These are phyloP conservation scores for Gila robusta DNA, from an alignment of 2,797 vertebrate species.

Conservation along the genomic window DNA sequence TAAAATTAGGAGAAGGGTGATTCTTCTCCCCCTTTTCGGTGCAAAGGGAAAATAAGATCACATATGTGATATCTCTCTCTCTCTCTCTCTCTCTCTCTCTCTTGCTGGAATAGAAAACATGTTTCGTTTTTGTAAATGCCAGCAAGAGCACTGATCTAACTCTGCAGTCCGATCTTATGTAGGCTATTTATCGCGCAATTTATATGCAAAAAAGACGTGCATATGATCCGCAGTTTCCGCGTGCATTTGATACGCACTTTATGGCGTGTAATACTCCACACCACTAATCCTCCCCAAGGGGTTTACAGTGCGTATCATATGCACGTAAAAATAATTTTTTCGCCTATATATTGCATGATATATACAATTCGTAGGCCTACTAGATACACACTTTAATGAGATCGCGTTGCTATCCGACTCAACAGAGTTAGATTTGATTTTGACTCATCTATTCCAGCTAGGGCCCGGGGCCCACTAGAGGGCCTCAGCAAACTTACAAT, in stretches of 20 bases:
- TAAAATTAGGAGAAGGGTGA: slow-evolving; percentile 99
- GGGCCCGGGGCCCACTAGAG: slow-evolving; percentile 14
- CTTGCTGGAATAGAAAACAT: slow-evolving; percentile 16
- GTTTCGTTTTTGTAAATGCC: slow-evolving; percentile 6
- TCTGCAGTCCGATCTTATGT: no score
- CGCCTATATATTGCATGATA: no score
- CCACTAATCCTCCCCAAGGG: no score
- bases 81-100: slow-evolving; percentile 43
- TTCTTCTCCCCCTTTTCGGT: slow-evolving; percentile 91
- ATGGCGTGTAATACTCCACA: no score
- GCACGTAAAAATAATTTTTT: no score
- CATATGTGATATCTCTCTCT: slow-evolving; percentile 75
- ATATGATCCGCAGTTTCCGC: no score
- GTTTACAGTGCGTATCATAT: no score
- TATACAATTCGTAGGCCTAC: no score
- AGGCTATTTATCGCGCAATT: no score
- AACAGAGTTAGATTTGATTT: background rate
- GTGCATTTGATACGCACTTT: no score
- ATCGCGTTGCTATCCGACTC: background rate
- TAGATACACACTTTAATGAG: no score
- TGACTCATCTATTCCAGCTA: background rate
- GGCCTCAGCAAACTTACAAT: slow-evolving; percentile 14
- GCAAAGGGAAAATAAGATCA: slow-evolving; percentile 92
- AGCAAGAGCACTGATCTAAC: slow-evolving; percentile 13
- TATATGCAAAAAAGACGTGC: no score